Evolutionary conservation across 2,113 vertebrate species (phyloP).

Genomic region (Neogobius melanostomus): DNA sequence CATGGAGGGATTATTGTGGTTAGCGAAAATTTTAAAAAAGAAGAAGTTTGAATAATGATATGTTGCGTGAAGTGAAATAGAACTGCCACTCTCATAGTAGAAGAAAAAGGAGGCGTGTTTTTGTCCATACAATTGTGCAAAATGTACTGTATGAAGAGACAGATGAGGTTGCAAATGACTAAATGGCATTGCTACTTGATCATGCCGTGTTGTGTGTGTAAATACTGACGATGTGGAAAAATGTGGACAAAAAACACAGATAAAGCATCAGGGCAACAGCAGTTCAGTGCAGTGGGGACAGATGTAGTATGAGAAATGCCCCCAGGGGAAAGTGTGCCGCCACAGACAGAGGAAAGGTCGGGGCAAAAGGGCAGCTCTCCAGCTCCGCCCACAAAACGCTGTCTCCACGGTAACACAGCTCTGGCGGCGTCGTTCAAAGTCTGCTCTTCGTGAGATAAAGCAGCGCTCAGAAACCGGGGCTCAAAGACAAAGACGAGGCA

Average conservation of each 20-base stretch:
- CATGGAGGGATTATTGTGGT: not conserved
- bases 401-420: slow-evolving; percentile 61
- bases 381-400: slow-evolving; percentile 50
- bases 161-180: too few species aligned
- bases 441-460: slow-evolving; percentile 45
- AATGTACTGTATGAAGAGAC: not conserved
- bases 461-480: slow-evolving; percentile 20
- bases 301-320: slow-evolving; percentile 73
- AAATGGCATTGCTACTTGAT: not conserved
- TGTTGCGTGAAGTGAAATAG: too few species aligned
- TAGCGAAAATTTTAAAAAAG: slow-evolving; percentile 9
- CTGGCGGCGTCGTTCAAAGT: slow-evolving; percentile 53
- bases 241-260: too few species aligned
- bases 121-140: not conserved
- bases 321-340: slow-evolving; percentile 74
- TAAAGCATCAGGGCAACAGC: too few species aligned
- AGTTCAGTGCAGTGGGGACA: slow-evolving; percentile 47
- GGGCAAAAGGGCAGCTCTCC: slow-evolving; percentile 58
- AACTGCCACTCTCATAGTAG: too few species aligned
- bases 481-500: slow-evolving; percentile 31
- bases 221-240: too few species aligned
- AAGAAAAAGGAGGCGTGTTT: too few species aligned
- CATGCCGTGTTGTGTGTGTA: too few species aligned
- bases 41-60: not conserved
- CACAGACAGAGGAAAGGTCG: slow-evolving; percentile 48